Evolutionary conservation across 2,113 vertebrate genomes (phyloP).

Genomic region (Labrus mixtus): DNA sequence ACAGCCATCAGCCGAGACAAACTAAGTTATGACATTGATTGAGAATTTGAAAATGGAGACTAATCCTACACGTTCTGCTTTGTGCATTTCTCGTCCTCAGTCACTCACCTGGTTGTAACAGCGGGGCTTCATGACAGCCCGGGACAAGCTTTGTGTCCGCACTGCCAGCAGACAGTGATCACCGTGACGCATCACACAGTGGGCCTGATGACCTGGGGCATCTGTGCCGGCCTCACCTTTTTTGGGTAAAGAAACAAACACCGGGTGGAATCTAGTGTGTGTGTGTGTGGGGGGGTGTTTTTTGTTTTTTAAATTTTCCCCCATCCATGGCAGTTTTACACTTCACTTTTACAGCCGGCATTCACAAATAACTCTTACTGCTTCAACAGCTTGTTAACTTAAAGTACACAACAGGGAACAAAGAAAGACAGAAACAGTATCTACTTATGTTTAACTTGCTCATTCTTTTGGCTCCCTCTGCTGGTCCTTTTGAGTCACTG

Average conservation of each 20-base stretch:
- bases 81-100: conserved; percentile 50
- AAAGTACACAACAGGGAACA: no score
- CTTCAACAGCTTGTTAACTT: no score
- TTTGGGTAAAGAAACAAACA: conserved; percentile 69
- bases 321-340: no score
- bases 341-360: no score
- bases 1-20: no score
- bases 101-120: conserved; percentile 62
- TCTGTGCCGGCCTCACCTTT: conserved; percentile 62
- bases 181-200: conserved; percentile 41
- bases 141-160: conserved; percentile 69
- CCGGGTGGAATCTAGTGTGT: not conserved
- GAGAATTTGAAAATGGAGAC: not conserved
- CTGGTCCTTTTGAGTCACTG: no score
- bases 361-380: no score
- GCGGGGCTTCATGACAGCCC: conserved; percentile 58
- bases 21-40: not conserved
- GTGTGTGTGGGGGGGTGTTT: no score
- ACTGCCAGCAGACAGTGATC: conserved; percentile 72
- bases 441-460: no score
- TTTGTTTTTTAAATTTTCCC: no score
- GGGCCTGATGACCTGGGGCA: conserved; percentile 73
- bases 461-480: no score
- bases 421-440: no score
- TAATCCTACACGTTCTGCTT: not conserved